Percentiles rank a stretch among this genome's conserved stretches.
Conservation (phyloP, 2,888 invertebrate species). For the Bembecia ichneumoniformis region DNA sequence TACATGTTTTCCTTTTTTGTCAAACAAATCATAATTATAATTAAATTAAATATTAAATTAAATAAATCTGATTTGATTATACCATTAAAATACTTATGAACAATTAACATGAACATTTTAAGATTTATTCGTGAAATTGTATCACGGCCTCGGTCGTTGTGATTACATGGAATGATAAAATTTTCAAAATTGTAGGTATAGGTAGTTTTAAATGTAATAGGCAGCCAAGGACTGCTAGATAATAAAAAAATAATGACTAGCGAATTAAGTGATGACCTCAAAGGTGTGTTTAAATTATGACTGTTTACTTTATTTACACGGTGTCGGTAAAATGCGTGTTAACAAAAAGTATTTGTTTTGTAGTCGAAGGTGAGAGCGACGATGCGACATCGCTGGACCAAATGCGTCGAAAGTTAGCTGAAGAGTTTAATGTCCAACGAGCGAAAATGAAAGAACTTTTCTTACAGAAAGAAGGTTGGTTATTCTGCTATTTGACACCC, state of each 20-base stretch:
- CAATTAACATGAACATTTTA: no score
- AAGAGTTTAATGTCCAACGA: slow-evolving; percentile 90
- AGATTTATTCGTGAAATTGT: no score
- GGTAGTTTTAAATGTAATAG: no score
- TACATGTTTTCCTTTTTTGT: no score
- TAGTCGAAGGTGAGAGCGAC: slow-evolving; percentile 44
- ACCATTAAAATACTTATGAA: no score
- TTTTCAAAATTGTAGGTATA: no score
- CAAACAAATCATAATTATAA: no score
- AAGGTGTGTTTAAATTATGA: slow-evolving; percentile 52
- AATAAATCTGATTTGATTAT: no score
- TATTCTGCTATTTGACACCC: slow-evolving; percentile 3
- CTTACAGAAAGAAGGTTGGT: slow-evolving; percentile 92
- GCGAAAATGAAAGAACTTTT: slow-evolving; percentile 94
- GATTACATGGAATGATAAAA: no score
- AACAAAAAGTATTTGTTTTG: slow-evolving; percentile 62
- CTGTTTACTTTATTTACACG: slow-evolving; percentile 6
- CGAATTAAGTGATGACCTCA: slow-evolving; percentile 34
- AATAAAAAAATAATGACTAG: slow-evolving; percentile 34
- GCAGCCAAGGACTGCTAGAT: no score
- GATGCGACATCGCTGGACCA: slow-evolving; percentile 32
- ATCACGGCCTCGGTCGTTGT: no score
- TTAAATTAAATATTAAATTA: no score
- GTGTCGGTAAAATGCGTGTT: slow-evolving; percentile 24
- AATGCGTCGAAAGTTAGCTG: slow-evolving; percentile 74